A percentile compares a stretch with the other conserved stretches of the same genome.
phyloP scores from a whole-genome alignment of 2,113 vertebrate genomes.

The Sinocyclocheilus rhinocerous region DNA sequence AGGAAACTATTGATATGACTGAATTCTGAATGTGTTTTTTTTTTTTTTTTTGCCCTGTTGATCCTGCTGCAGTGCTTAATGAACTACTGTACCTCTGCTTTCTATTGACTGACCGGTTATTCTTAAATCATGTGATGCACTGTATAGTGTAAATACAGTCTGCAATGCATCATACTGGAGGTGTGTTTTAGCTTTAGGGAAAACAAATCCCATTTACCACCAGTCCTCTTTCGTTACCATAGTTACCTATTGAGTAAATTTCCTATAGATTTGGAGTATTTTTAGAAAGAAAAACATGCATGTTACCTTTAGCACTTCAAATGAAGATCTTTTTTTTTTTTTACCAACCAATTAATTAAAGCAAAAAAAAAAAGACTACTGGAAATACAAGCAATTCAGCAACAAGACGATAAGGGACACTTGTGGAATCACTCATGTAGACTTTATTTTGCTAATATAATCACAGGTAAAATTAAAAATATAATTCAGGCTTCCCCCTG shows the following conservation, averaged over 20 bases:
- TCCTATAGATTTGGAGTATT: neutral
- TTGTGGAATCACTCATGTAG: neutral
- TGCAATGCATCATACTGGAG: neutral
- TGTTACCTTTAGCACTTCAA: neutral
- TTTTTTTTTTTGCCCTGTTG: neutral
- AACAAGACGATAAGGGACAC: neutral
- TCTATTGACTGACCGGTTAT: neutral
- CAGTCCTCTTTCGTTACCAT: conserved; percentile 2
- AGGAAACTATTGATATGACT: neutral
- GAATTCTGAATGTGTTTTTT: neutral
- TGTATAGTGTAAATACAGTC: neutral
- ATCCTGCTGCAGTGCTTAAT: neutral
- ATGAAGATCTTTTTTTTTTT: neutral
- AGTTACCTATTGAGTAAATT: neutral
- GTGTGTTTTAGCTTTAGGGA: neutral
- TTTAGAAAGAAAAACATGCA: neutral
- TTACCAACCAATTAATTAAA: conserved; percentile 4
- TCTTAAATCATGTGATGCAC: neutral
- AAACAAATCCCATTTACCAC: neutral
- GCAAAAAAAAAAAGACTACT: neutral
- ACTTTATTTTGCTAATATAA: neutral
- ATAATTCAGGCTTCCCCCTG: neutral
- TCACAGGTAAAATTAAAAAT: neutral
- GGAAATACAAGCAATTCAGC: neutral
- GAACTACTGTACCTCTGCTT: neutral